A percentile compares a stretch with the other conserved stretches of the same genome.
phyloP scores from a whole-genome alignment of 2,797 vertebrate genomes.

The Ctenosaura bakeri region DNA sequence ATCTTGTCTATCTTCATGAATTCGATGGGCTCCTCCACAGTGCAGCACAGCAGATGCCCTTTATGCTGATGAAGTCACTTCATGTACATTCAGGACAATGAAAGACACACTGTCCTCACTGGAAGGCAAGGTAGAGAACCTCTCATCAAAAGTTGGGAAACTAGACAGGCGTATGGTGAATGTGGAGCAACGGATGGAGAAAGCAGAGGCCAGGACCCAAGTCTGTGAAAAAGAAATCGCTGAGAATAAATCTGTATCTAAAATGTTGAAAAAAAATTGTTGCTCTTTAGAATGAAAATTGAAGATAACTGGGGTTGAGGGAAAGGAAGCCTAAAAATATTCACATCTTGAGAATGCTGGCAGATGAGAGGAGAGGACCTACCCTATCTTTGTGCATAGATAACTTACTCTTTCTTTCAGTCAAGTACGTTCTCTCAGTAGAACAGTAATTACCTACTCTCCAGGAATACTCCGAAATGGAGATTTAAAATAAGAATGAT shows the following conservation, averaged over 20 bases:
- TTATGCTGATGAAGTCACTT: slow-evolving; percentile 82
- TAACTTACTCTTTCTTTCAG: slow-evolving; percentile 63
- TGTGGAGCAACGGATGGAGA: slow-evolving; percentile 84
- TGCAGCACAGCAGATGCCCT: slow-evolving; percentile 81
- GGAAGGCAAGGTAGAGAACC: slow-evolving; percentile 85
- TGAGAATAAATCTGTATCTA: slow-evolving; percentile 85
- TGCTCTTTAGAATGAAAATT: slow-evolving; percentile 81
- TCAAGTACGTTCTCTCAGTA: slow-evolving; percentile 59
- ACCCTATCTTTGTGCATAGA: slow-evolving; percentile 65
- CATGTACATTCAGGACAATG: slow-evolving; percentile 82
- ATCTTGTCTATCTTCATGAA: slow-evolving; percentile 78
- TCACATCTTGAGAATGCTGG: slow-evolving; percentile 75
- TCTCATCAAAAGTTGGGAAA: slow-evolving; percentile 84
- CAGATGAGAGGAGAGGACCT: slow-evolving; percentile 71
- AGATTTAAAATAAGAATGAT: slow-evolving; percentile 61
- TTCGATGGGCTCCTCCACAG: slow-evolving; percentile 80
- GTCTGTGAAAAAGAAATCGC: slow-evolving; percentile 87
- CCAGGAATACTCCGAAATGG: slow-evolving; percentile 64
- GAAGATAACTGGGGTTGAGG: slow-evolving; percentile 74
- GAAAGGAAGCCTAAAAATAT: slow-evolving; percentile 74
- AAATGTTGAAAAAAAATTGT: slow-evolving; percentile 76
- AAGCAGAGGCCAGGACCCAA: slow-evolving; percentile 85
- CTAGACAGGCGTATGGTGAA: slow-evolving; percentile 85
- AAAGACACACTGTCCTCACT: slow-evolving; percentile 83
- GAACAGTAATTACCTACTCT: slow-evolving; percentile 53